Percentiles rank a stretch among this genome's conserved stretches.
These are phyloP conservation scores for Hoplodrina blanda DNA, from an alignment of 2,888 invertebrate species.

Conservation along the genomic window DNA sequence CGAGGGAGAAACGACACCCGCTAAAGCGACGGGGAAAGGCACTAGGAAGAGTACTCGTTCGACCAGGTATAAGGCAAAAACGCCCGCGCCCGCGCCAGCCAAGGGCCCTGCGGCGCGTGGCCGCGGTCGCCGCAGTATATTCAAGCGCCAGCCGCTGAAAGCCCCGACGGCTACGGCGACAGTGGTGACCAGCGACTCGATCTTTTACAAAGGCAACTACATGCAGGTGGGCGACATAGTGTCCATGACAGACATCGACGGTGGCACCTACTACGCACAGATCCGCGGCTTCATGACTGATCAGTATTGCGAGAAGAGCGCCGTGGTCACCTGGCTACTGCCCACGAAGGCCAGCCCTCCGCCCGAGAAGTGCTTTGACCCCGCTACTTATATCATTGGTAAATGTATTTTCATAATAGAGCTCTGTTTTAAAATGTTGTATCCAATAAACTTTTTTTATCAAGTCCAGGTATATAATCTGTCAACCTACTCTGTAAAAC, in stretches of 20 bases:
- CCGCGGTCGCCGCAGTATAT: conserved; percentile 94
- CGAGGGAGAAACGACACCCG: conserved; percentile 83
- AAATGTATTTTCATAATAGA: conserved; percentile 20
- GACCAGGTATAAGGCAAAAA: conserved; percentile 89
- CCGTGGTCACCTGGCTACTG: conserved; percentile 97
- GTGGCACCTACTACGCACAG: conserved; percentile 96
- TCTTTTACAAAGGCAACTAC: conserved; percentile 90
- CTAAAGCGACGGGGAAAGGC: conserved; percentile 87
- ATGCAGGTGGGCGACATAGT: conserved; percentile 98
- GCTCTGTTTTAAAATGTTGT: too few species aligned
- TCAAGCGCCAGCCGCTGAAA: conserved; percentile 95
- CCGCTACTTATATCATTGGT: conserved; percentile 97
- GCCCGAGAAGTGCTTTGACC: conserved; percentile 95
- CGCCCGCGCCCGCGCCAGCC: conserved; percentile 73
- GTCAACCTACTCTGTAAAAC: too few species aligned
- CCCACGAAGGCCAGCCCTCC: conserved; percentile 96
- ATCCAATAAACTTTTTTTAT: too few species aligned
- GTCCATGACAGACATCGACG: conserved; percentile 94
- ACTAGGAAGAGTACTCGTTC: conserved; percentile 91
- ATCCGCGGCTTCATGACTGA: conserved; percentile 97
- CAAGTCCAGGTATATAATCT: too few species aligned
- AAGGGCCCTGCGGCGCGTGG: conserved; percentile 91
- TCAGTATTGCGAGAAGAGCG: conserved; percentile 98
- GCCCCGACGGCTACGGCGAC: conserved; percentile 95
- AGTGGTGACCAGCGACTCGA: conserved; percentile 94